Conservation (phyloP, 2,888 invertebrate genomes). For the Andrena haemorrhoa region DNA sequence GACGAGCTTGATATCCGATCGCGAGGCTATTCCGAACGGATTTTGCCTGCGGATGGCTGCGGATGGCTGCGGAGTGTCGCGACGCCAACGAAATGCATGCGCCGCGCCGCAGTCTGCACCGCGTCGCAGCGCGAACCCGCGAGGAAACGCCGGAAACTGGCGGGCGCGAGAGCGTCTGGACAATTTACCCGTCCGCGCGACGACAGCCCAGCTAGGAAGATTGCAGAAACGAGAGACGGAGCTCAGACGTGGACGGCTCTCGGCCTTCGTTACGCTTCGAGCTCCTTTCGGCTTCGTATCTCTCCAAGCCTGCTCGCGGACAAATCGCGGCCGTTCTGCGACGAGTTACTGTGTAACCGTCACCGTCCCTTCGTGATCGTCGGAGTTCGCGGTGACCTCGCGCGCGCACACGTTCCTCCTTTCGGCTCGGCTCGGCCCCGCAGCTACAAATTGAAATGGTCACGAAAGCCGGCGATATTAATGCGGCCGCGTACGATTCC, state of each 20-base stretch:
- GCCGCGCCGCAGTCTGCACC: conserved; percentile 13
- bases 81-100: conserved; percentile 40
- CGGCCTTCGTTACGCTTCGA: conserved; percentile 11
- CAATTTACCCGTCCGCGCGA: conserved; percentile 41
- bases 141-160: conserved; percentile 39
- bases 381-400: background rate
- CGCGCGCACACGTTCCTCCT: background rate
- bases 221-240: conserved; percentile 38
- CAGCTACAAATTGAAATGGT: conserved; percentile 63
- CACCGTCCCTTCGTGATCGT: background rate
- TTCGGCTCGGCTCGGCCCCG: conserved; percentile 27
- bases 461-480: conserved; percentile 61
- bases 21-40: background rate
- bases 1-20: too few species aligned
- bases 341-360: background rate
- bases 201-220: conserved; percentile 10
- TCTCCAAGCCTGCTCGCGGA: background rate
- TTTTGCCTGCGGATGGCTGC: too few species aligned
- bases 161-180: conserved; percentile 14
- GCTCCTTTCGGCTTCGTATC: background rate
- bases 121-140: conserved; percentile 8
- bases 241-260: background rate
- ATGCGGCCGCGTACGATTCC: conserved; percentile 13
- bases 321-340: background rate
- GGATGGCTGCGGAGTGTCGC: conserved; percentile 11